Percentiles rank a stretch among this genome's conserved stretches.
These are phyloP conservation scores for Conger conger DNA, from an alignment of 2,113 vertebrate genomes.

Conservation along the genomic window DNA sequence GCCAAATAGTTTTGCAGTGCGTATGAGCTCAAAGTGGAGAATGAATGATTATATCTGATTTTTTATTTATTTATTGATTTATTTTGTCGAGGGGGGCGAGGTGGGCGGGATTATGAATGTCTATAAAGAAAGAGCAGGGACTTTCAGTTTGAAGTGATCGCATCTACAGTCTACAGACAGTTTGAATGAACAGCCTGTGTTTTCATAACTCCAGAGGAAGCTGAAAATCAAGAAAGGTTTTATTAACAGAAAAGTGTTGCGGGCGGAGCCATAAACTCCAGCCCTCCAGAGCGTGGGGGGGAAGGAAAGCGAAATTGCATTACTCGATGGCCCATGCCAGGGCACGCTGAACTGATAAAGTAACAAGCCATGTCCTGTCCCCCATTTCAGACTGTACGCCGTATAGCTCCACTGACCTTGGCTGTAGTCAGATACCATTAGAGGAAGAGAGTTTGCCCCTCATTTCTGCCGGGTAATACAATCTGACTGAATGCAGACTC, in stretches of 20 bases:
- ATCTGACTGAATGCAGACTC: not conserved
- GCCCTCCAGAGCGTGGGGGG: not conserved
- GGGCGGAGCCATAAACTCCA: not conserved
- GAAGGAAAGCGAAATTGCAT: not conserved
- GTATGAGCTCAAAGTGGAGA: not conserved
- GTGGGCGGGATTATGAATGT: not conserved
- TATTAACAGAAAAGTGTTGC: not conserved
- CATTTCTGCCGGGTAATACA: not conserved
- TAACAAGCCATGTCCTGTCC: not conserved
- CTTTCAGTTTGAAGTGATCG: not conserved
- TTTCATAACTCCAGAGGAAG: not conserved
- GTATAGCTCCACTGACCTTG: not conserved
- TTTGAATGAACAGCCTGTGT: not conserved
- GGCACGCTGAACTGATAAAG: slow-evolving; percentile 6
- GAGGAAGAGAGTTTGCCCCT: not conserved
- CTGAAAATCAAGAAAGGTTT: not conserved
- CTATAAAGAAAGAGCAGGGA: not conserved
- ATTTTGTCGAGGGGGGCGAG: not conserved
- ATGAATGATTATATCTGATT: not conserved
- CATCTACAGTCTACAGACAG: not conserved
- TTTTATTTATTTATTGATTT: not conserved
- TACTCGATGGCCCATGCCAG: not conserved
- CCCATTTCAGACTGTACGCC: not conserved
- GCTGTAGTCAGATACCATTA: not conserved
- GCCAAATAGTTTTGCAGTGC: not conserved